Evolutionary conservation across 1,140 invertebrate species (phyloP), one percentile per base, ranked within the genome.

Genomic region (Zaprionus taronus): DNA sequence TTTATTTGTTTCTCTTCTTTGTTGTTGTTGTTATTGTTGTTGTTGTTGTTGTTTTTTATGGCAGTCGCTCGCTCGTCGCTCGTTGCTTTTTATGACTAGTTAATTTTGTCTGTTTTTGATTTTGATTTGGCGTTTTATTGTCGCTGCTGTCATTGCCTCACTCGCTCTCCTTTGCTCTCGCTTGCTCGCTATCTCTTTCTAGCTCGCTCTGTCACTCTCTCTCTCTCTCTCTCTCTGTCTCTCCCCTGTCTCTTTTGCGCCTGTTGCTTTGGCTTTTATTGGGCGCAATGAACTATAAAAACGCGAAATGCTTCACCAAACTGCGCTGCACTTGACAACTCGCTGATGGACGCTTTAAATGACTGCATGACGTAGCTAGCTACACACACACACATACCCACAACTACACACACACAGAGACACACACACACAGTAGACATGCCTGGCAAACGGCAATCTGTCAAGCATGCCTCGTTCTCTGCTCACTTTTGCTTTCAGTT

Each of bases 41-140:
- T 41, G 4, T 47, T 60, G 3, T 60, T 28, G 55, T 57, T 61
- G 26, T 76, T 58, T 71, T 63, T 75, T 65, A 63, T 74, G 47
- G 28, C 34, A 34, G 55, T 65, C 62, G 47, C 36, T 34, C 31
- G 55, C n/a, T 66, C 51, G 26, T 63, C 63, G n/a, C n/a, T 61
- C 61, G 34, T 67, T 55, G 66, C 44, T 41, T 72, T 89, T 87
- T 89, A 87, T 89, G 81, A 81, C 84, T 89, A 81, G 84, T 87
- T 89, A 90, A 89, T 89, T 89, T 91, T 51, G 69, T 72, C 70
- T 83, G 84, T 90, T 90, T 89, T 77, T 87, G 77, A 83, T 80
- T 77, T 90, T 82, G 79, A 77, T 90, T 71, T 80, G 80, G 78
- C 77, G 63, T 81, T 87, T 87, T 83, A 82, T 73, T 73, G 77